phyloP scores from a whole-genome alignment of 2,888 invertebrate species.

The Mythimna lalbum region DNA sequence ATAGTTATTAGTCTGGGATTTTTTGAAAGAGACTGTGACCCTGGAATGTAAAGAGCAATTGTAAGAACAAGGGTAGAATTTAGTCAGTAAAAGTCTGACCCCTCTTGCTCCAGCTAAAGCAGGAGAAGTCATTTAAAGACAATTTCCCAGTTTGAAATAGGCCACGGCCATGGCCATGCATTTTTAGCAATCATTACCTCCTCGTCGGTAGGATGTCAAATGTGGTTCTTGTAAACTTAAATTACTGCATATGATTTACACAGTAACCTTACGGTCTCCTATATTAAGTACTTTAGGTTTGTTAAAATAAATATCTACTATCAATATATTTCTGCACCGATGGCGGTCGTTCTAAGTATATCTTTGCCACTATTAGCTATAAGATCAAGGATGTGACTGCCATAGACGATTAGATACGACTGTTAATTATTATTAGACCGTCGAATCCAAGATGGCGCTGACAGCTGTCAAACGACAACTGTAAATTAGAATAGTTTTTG shows the following conservation, averaged over 20 bases:
- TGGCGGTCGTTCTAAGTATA: slow-evolving; percentile 39
- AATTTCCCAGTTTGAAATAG: no score
- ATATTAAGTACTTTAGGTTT: slow-evolving; percentile 44
- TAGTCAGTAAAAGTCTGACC: no score
- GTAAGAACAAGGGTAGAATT: no score
- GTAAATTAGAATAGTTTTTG: not conserved
- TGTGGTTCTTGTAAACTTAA: not conserved
- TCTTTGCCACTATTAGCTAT: slow-evolving; percentile 17
- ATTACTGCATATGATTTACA: slow-evolving; percentile 16
- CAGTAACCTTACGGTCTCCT: not conserved
- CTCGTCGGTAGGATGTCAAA: not conserved
- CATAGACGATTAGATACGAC: slow-evolving; percentile 18
- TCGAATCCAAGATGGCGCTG: slow-evolving; percentile 36
- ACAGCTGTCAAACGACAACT: slow-evolving; percentile 20
- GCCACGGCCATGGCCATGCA: no score
- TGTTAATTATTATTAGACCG: not conserved
- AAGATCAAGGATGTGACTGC: slow-evolving; percentile 41
- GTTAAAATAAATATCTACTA: slow-evolving; percentile 60
- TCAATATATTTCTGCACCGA: slow-evolving; percentile 46
- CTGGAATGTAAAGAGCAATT: no score
- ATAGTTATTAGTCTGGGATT: not conserved
- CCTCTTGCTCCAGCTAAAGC: no score
- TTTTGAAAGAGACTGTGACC: not conserved
- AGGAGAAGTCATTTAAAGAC: no score
- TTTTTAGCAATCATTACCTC: no score